Evolutionary conservation across 2,797 vertebrate genomes (phyloP).

Genomic region (Coluber constrictor): DNA sequence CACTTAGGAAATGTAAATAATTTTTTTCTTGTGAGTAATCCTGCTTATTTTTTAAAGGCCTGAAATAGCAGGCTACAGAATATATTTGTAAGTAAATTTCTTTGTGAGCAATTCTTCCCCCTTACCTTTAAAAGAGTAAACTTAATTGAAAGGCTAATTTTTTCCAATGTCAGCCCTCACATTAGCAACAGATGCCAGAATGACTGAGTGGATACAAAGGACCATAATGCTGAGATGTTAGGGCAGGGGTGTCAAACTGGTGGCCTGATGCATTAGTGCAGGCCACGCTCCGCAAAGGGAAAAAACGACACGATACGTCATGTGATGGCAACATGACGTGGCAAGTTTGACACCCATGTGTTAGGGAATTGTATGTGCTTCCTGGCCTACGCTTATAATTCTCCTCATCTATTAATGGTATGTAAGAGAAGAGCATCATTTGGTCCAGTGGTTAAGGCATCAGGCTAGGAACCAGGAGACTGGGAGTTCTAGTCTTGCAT

Average conservation of each 20-base stretch:
- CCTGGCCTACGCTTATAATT: not conserved
- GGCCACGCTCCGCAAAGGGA: too few relatives aligned
- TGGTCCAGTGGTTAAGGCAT: not conserved
- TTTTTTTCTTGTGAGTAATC: not conserved
- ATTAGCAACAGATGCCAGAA: not conserved
- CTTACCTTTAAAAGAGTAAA: not conserved
- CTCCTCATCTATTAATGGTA: not conserved
- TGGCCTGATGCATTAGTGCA: too few relatives aligned
- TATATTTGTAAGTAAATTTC: not conserved
- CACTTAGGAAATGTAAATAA: not conserved
- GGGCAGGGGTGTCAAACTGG: not conserved
- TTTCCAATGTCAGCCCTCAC: not conserved
- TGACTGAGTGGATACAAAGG: not conserved
- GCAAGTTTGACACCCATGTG: too few relatives aligned
- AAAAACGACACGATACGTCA: too few relatives aligned
- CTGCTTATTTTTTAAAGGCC: not conserved
- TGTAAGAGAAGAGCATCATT: not conserved
- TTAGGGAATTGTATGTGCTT: not conserved
- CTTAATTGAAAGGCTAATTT: not conserved
- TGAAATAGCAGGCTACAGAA: not conserved
- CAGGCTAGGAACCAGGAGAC: not conserved
- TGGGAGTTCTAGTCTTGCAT: not conserved
- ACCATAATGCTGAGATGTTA: not conserved
- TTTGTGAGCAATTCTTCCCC: not conserved
- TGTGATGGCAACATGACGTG: too few relatives aligned